Base-by-base conservation (phyloP, 1,140 invertebrate species). In the Drosophila kikkawai region DNA sequence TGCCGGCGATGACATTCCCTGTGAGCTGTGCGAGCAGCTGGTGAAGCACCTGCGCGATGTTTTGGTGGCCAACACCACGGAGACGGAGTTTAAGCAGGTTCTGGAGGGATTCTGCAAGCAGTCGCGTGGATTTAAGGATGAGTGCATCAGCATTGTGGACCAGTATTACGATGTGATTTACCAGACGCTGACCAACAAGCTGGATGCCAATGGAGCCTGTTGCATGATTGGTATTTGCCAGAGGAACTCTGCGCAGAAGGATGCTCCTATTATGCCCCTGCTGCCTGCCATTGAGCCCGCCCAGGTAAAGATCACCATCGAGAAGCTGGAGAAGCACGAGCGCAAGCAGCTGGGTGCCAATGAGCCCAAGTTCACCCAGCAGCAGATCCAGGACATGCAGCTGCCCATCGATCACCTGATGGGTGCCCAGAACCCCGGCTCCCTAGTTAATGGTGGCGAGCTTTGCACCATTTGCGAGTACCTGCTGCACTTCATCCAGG, bases 41-140 rank as follows among this genome's bases (percentile, higher is more conserved):
- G 96, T 98, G 0, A 93, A 93, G 39, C 97, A 98, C 93, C 93
- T 98, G 65, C 95, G 95, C 67, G 96, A 98, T 92, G 94, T 97
- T 22, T 91, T 98, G 0, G 94, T 97, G 34, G 95, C 97, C n/a
- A 98, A 98, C 84, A 97, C 97, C 1, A 97, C 97, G 0, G 95
- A 97, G 92, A 70, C 93, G 1, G 97, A 98, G 94, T 98, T 98
- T 92, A 94, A 96, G 88, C 93, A 95, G 86, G 95, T 98, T 3
- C 92, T 98, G 13, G 92, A 95, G 82, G 97, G 96, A 64, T 88
- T 98, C 22, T 98, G 97, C 92, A 96, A 96, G 75, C 96, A 97
- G 93, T 96, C 95, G 1, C 95, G 95, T 69, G 94, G 94, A 34
- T 97, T 95, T 87, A 94, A 94, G 59, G 91, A 93, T 2, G 95